These are phyloP conservation scores for Eulemur rufifrons DNA, from an alignment of 2,113 vertebrate genomes.

Conservation along the genomic window DNA sequence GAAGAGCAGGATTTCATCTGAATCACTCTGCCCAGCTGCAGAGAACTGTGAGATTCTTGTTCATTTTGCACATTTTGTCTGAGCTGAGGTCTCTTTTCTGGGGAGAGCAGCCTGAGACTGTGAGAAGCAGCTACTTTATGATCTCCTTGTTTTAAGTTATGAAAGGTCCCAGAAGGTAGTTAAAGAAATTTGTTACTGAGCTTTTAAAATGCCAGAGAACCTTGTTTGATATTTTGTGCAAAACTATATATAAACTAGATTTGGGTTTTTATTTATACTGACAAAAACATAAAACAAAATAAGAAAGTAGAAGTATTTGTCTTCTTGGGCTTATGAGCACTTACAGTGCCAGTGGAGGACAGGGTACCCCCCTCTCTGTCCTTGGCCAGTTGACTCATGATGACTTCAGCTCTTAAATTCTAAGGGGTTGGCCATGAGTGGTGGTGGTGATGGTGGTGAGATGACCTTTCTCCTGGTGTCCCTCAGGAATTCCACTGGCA, in stretches of 20 bases:
- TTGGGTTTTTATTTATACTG: slow-evolving; percentile 17
- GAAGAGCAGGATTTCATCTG: background rate
- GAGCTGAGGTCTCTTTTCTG: slow-evolving; percentile 70
- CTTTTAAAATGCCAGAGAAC: background rate
- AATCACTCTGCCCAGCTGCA: background rate
- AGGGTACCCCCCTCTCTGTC: background rate
- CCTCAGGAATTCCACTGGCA: background rate
- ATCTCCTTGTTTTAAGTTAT: slow-evolving; percentile 36
- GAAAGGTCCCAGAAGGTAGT: slow-evolving; percentile 34
- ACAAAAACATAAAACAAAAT: background rate
- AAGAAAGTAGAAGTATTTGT: background rate
- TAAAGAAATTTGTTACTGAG: slow-evolving; percentile 56
- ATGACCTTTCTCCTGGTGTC: background rate
- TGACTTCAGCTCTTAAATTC: background rate
- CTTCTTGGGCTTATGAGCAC: background rate
- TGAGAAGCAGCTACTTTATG: slow-evolving; percentile 68
- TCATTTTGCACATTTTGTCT: slow-evolving; percentile 59
- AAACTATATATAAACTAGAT: slow-evolving; percentile 51
- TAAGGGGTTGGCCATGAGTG: background rate
- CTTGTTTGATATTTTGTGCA: background rate
- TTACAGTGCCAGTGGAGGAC: background rate
- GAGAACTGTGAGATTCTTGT: background rate
- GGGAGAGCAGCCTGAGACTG: slow-evolving; percentile 64
- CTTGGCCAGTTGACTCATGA: background rate
- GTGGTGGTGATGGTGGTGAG: background rate